Base-by-base conservation (phyloP, 2,113 vertebrate genomes). In the Microtus montanus region DNA sequence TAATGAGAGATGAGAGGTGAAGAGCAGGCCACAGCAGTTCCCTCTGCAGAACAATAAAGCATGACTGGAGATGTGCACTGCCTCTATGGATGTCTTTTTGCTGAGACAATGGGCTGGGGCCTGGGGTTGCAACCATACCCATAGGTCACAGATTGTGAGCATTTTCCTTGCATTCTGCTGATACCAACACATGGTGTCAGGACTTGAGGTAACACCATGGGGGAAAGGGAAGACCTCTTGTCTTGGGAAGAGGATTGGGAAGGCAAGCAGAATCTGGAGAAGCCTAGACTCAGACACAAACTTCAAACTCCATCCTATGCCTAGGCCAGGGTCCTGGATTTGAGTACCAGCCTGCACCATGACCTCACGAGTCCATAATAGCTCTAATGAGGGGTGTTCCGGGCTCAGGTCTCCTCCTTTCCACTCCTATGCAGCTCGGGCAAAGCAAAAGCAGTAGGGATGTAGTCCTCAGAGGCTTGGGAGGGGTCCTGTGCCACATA, bases 41-140 rank as follows among this genome's bases (percentile, higher is more conserved):
- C 47, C 49, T 88, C 22, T 35, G 58, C 61, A 87, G 61, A 94
- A 87, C 61, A 97, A 97, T 97, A 97, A 97, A 97, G 49, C n/a
- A 74, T 71, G 92, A 41, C 71, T 78, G 75, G 49, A 97, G 61
- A 85, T 68, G 2, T 15, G 63, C 30, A 83, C 26, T 64, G 71
- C 4, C 52, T 93, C 41, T 93, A 66, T 95, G 64, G 66, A n/a
- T 86, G 12, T n/a, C 82, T 90, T 95, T 68, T 87, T 66, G n/a
- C 49, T 74, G 41, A 87, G 38, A 68, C 2, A 5, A 63, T 38
- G 33, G 82, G 38, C 30, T 73, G 15, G 30, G 66, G 35, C 15
- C 49, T 44, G 33, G 77, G 26, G 35, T 79, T 90, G 22, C 8
- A 26, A 52, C 52, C 11, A 41, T 20, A 6, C 12, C 75, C 28